Evolutionary conservation across 1,140 invertebrate species (phyloP), one percentile per base, ranked within the genome.

Genomic region (Sogatella furcifera): DNA sequence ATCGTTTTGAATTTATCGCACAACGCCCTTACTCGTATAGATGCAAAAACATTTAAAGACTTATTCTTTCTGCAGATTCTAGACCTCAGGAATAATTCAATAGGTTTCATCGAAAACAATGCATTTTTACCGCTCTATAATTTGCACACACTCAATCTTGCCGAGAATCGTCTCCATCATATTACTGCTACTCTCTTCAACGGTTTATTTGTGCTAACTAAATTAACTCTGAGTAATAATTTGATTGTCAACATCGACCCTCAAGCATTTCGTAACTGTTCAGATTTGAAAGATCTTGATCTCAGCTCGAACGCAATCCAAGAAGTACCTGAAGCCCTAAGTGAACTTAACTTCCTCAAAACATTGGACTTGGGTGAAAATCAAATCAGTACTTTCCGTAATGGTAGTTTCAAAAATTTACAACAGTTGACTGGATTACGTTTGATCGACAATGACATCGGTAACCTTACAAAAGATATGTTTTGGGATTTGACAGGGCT

Each of bases 181-280:
- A 80, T 94, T 62, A 88, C 90, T 60, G 80, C 86, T 43, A 83
- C 86, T 59, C 78, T 92, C 43, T 90, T 94, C 72, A 90, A 92
- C 71, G 90, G 90, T 0, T 75, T 92, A 17, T 89, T 86, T 72
- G 87, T 92, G 15, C 74, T 94, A 6, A 89, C 83, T 65, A 88
- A 90, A 71, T 76, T 95, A 14, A 90, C 86, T 10, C 75, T 94
- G 0, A 91, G 91, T 67, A 88, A 89, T 63, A 95, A 95, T 76
- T 75, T 85, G 57, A 82, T 95, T 14, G 81, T 84, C n/a, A 83
- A 77, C 62, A 81, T 95, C 60, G 88, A 92, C 71, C 76, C 81
- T 11, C 83, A 88, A 65, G 86, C 92, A n/a, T 95, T 95, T 69
- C 84, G 84, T 73, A 97, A 93, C 74, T 89, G 89, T 69, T 92